Conservation (phyloP, 2,888 invertebrate species). For the Blomia tropicalis region DNA sequence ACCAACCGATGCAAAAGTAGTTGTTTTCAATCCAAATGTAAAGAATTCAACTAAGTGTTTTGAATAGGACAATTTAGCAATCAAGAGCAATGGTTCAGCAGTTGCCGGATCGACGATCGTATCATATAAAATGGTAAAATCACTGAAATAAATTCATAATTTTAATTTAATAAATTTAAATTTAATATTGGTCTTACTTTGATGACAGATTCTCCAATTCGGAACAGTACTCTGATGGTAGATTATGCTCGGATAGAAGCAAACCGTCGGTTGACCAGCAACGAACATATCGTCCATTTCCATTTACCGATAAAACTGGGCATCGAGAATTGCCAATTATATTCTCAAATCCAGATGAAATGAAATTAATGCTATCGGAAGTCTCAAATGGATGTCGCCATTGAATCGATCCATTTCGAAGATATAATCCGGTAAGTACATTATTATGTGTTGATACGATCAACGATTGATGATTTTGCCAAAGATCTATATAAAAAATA, state of each 20-base stretch:
- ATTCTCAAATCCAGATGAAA: conserved; percentile 22
- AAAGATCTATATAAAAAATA: conserved; percentile 19
- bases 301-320: conserved; percentile 48
- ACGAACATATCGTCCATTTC: conserved; percentile 48
- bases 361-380: conserved; percentile 44
- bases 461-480: conserved; percentile 34
- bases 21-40: not conserved
- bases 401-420: conserved; percentile 56
- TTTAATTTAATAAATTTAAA: not conserved
- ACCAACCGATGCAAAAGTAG: not conserved
- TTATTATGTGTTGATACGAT: conserved; percentile 71
- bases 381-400: conserved; percentile 71
- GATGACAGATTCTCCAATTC: not conserved
- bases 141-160: conserved; percentile 7
- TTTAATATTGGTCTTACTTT: not conserved
- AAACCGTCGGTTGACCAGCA: conserved; percentile 20
- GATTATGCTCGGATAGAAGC: conserved; percentile 17
- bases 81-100: not conserved
- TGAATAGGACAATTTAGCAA: not conserved
- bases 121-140: conserved; percentile 6
- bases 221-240: not conserved
- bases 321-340: conserved; percentile 20
- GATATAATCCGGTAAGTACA: conserved; percentile 63
- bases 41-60: conserved; percentile 4
- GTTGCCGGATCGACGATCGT: conserved; percentile 4